phyloP scores from a whole-genome alignment of 2,888 invertebrate genomes.

The Phorcus lineatus region DNA sequence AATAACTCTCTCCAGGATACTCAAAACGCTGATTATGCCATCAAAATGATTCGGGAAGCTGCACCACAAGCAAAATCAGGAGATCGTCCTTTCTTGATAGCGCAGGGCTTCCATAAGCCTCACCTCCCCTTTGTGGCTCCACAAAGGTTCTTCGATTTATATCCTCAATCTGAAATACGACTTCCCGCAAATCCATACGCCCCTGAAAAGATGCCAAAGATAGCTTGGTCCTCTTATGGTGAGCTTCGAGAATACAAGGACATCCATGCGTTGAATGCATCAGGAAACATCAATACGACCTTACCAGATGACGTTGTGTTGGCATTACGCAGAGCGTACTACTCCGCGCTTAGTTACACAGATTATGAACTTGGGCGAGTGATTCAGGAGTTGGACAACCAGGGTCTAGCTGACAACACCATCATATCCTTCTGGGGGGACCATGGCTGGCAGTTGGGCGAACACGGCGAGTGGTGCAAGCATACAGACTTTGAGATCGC shows the following conservation, averaged over 20 bases:
- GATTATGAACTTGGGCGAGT: conserved; percentile 50
- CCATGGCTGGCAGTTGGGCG: conserved; percentile 52
- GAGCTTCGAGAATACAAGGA: conserved; percentile 50
- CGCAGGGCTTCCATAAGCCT: conserved; percentile 51
- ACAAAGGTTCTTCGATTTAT: conserved; percentile 62
- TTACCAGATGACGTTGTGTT: conserved; percentile 34
- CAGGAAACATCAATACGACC: conserved; percentile 36
- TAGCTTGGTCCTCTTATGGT: conserved; percentile 52
- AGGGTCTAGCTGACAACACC: conserved; percentile 42
- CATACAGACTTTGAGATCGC: conserved; percentile 58
- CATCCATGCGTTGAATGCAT: conserved; percentile 37
- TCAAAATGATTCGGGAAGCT: conserved; percentile 86
- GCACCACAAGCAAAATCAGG: conserved; percentile 81
- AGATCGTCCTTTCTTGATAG: conserved; percentile 48
- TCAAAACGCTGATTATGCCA: conserved; percentile 37
- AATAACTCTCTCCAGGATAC: conserved; percentile 78
- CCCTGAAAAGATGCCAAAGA: conserved; percentile 52
- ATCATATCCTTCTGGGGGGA: conserved; percentile 50
- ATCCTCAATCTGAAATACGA: conserved; percentile 33
- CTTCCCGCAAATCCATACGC: conserved; percentile 53
- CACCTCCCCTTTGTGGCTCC: conserved; percentile 52
- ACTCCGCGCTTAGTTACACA: conserved; percentile 40
- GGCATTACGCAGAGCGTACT: conserved; percentile 49
- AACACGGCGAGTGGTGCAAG: conserved; percentile 52
- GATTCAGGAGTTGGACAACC: conserved; percentile 40